Evolutionary conservation across 2,888 invertebrate genomes (phyloP).

Genomic region (Abrostola triplasia): DNA sequence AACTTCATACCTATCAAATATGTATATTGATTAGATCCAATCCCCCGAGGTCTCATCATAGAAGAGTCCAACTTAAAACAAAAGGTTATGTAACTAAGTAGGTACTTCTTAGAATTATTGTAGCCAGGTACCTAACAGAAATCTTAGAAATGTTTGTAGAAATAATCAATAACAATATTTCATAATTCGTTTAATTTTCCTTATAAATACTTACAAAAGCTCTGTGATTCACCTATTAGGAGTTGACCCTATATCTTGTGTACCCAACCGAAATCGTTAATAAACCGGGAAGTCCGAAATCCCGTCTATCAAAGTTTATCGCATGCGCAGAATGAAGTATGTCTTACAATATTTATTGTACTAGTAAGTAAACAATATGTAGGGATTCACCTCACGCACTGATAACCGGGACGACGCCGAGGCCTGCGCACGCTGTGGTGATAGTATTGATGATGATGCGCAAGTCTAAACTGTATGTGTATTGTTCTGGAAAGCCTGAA

Average conservation of each 20-base stretch:
- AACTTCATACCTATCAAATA: no score
- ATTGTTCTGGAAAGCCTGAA: neutral
- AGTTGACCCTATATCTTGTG: neutral
- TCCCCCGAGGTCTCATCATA: no score
- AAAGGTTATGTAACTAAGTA: no score
- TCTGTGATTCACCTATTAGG: neutral
- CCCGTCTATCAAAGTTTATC: constrained; percentile 14
- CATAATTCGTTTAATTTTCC: no score
- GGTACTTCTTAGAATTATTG: no score
- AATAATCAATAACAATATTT: no score
- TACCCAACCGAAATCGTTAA: constrained; percentile 3
- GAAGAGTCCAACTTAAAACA: no score
- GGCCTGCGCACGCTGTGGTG: constrained; percentile 11
- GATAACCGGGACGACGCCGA: constrained; percentile 19
- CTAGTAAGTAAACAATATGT: constrained; percentile 16
- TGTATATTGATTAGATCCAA: no score
- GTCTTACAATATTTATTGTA: neutral
- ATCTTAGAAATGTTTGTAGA: no score
- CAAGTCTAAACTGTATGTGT: no score
- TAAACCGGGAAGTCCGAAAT: constrained; percentile 24
- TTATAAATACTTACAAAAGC: neutral
- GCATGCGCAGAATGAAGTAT: neutral
- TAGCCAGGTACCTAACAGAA: no score
- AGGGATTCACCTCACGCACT: constrained; percentile 39
- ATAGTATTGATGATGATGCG: no score